Conservation (phyloP, 2,888 invertebrate species). For the Atethmia centrago region DNA sequence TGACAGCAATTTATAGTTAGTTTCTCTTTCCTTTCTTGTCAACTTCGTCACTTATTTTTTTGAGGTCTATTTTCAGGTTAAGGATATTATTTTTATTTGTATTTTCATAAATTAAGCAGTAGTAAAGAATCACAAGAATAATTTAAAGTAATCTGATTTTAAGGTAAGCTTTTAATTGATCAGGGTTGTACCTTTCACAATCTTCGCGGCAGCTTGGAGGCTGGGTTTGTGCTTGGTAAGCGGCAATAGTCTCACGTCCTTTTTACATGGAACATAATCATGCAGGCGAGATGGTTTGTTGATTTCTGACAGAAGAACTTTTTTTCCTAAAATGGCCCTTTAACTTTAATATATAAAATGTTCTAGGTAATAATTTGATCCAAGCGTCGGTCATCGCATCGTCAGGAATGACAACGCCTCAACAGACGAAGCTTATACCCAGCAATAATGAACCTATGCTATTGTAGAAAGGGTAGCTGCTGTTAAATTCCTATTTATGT, state of each 20-base stretch:
- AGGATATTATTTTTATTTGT: too few species aligned
- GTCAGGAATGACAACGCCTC: too few species aligned
- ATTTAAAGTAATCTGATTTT: too few species aligned
- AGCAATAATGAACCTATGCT: too few species aligned
- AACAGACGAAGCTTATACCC: too few species aligned
- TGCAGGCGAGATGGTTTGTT: neutral
- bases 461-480: too few species aligned
- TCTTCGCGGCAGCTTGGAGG: neutral
- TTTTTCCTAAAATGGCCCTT: too few species aligned
- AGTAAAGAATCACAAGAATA: too few species aligned
- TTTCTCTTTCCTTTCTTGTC: neutral
- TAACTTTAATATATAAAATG: too few species aligned
- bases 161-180: neutral
- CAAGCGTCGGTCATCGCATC: too few species aligned
- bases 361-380: too few species aligned
- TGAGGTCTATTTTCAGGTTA: neutral
- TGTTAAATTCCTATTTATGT: too few species aligned
- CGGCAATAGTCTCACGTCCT: neutral
- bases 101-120: neutral
- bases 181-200: neutral
- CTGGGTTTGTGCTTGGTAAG: neutral
- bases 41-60: neutral
- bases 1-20: neutral
- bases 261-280: neutral
- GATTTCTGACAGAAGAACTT: neutral